phyloP scores from a whole-genome alignment of 2,797 vertebrate genomes.

The Chiloscyllium punctatum region DNA sequence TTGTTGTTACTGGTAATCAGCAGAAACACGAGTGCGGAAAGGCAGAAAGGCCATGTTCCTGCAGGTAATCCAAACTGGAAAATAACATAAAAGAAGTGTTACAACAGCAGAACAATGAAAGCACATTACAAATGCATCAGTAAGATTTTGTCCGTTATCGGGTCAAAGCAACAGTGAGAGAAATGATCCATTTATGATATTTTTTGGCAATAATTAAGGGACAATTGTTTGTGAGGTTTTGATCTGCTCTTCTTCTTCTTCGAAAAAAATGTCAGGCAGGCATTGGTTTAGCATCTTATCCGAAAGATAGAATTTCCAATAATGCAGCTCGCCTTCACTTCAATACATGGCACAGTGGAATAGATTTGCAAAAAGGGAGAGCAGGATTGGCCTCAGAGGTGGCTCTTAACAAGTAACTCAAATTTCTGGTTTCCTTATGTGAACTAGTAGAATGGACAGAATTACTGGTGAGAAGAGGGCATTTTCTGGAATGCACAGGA shows the following conservation, averaged over 20 bases:
- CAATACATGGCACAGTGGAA: neutral
- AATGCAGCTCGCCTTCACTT: neutral
- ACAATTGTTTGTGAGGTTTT: neutral
- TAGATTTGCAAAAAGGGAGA: neutral
- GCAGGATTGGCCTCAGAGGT: neutral
- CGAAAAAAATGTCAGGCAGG: neutral
- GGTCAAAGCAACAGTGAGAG: neutral
- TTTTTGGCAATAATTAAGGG: neutral
- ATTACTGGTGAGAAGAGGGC: too few relatives aligned
- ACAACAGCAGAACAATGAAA: too few relatives aligned
- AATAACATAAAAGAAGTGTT: constrained; percentile 33
- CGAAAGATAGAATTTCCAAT: neutral
- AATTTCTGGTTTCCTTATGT: too few relatives aligned
- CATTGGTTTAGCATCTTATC: neutral
- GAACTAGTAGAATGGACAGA: too few relatives aligned
- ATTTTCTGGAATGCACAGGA: too few relatives aligned
- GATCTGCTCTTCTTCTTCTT: neutral
- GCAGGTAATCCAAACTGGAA: constrained; percentile 78
- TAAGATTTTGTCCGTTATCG: neutral
- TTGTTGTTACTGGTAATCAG: constrained; percentile 71
- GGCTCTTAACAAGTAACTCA: neutral
- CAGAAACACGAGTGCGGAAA: constrained; percentile 81
- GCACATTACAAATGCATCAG: neutral
- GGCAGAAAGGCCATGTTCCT: constrained; percentile 92
- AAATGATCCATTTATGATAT: neutral